Percentiles rank a stretch among this genome's conserved stretches.
These are phyloP conservation scores for Acanthopleura granulata DNA, from an alignment of 2,888 invertebrate genomes.

Conservation along the genomic window DNA sequence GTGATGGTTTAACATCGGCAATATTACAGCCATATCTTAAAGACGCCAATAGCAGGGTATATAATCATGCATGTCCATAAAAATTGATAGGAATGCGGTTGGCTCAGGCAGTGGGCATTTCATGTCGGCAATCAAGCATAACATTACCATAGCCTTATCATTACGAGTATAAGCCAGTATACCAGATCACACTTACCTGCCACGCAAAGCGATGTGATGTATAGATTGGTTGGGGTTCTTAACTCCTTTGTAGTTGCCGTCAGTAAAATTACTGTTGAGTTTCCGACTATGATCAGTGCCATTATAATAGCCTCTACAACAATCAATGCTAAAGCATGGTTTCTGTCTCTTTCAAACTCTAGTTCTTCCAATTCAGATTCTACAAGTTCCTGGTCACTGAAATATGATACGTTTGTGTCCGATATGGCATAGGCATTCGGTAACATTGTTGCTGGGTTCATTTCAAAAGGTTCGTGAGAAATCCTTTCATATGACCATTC, in stretches of 20 bases:
- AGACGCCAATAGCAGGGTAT: too few species aligned
- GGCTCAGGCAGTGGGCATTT: too few species aligned
- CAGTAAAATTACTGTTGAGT: neutral
- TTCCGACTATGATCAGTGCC: neutral
- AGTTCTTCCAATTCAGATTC: constrained; percentile 6
- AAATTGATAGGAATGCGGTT: too few species aligned
- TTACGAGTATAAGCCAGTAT: too few species aligned
- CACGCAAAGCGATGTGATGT: constrained; percentile 1
- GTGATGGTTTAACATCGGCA: too few species aligned
- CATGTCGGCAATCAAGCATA: too few species aligned
- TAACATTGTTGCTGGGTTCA: too few species aligned
- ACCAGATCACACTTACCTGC: neutral
- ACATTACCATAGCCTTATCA: too few species aligned
- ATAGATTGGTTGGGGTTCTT: neutral
- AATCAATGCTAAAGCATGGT: neutral
- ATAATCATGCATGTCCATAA: too few species aligned
- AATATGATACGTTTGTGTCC: neutral
- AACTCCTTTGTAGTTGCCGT: neutral
- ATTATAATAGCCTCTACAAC: neutral
- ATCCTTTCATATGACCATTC: too few species aligned
- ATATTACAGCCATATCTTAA: too few species aligned
- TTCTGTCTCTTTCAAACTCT: constrained; percentile 4
- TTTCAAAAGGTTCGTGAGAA: too few species aligned
- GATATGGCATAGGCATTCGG: neutral
- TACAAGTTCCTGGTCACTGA: neutral